Evolutionary conservation across 1,140 invertebrate species (phyloP), one percentile per base, ranked within the genome.

Genomic region (Belonocnema kinseyi): DNA sequence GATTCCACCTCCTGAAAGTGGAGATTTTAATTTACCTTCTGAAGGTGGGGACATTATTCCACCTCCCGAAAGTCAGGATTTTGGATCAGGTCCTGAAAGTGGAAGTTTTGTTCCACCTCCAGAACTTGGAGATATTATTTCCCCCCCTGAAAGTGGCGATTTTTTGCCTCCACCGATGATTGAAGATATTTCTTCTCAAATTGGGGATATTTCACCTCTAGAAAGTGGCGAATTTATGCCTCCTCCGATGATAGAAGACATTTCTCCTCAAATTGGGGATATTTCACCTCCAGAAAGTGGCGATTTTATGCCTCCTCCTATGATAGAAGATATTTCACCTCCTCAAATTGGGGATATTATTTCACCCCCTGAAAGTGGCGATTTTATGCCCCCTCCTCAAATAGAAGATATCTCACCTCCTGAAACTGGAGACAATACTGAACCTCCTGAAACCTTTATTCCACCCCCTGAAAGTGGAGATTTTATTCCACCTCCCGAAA

Each of bases 191-290:
- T 2, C 33, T 13, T 26, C 58, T 21, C 12, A 61, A 66, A 66
- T 33, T 33, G 58, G 16, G 14, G 7, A 40, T 66, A 46, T 46
- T 46, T 46, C 40, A 46, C 3, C 33, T 14, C 12, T 7, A 1
- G n/a, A 58, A 13, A 58, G 56, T 26, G 56, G 58, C 3, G 33
- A 66, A n/a, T 66, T 66, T 66, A 33, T 66, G 33, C 33, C 61
- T 6, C 58, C 58, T 6, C 58, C 21, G 13, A 7, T 33, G 33
- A 66, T 33, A 40, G 61, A 40, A 40, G 7, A 40, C 40, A 16
- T 66, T 66, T 46, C 17, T 19, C 54, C 54, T 26, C 11, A 26
- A 11, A 11, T 1, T 58, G 19, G 19, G 0, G 26, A 17, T 58
- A 33, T 33, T 16, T 46, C n/a, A 66, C 61, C 61, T 4, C 13